phyloP scores from a whole-genome alignment of 1,140 invertebrate genomes.

The Drosophila obscura region DNA sequence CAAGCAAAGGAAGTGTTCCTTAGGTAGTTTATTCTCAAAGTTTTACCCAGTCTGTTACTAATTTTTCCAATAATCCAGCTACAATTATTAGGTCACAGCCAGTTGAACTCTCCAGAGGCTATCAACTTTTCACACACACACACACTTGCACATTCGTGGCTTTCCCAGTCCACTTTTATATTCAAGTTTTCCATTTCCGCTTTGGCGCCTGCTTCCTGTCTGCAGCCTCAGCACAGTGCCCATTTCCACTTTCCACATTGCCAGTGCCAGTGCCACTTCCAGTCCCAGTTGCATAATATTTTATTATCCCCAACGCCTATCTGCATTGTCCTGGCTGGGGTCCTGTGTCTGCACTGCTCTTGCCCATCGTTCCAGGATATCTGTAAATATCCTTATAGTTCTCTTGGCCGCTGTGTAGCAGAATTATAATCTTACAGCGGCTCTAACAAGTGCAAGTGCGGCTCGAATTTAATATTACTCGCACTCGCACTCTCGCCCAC shows the following conservation, averaged over 20 bases:
- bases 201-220: conserved; percentile 33
- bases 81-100: conserved; percentile 41
- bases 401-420: conserved; percentile 30
- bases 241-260: conserved; percentile 1
- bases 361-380: conserved; percentile 27
- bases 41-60: not conserved
- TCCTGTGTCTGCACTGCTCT: conserved; percentile 7
- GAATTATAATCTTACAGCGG: conserved; percentile 54
- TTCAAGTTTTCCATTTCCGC: conserved; percentile 54
- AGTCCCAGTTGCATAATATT: conserved; percentile 74
- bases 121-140: conserved; percentile 31
- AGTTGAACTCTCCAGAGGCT: conserved; percentile 32
- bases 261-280: conserved; percentile 7
- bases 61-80: conserved; percentile 30
- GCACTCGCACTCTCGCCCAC: not conserved
- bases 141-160: conserved; percentile 1
- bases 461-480: conserved; percentile 65
- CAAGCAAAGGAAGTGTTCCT: too few relatives aligned
- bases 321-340: conserved; percentile 43
- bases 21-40: not conserved
- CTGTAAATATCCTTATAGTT: conserved; percentile 21
- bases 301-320: conserved; percentile 63
- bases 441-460: conserved; percentile 66
- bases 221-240: not conserved
- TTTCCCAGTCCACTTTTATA: conserved; percentile 27